Evolutionary conservation across 2,888 invertebrate genomes (phyloP), one percentile per base, ranked within the genome.

Genomic region (Podotricha telesiphe): DNA sequence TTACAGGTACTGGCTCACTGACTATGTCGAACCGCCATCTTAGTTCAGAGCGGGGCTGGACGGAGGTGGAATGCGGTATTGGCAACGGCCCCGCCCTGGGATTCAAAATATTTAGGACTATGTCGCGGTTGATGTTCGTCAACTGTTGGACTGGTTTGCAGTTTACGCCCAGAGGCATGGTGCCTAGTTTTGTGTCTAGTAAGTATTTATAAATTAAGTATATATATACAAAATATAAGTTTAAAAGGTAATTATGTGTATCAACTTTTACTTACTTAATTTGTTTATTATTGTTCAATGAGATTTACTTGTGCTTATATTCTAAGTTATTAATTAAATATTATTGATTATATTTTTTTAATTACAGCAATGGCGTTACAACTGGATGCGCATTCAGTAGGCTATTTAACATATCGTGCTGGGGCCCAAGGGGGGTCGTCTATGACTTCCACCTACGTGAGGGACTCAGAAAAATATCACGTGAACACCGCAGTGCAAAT

Each of bases 301-400:
- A n/a, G n/a, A n/a, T n/a, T n/a, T n/a, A n/a, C n/a, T n/a, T n/a
- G n/a, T n/a, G n/a, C n/a, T n/a, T n/a, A n/a, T n/a, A n/a, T n/a
- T n/a, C n/a, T n/a, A n/a, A n/a, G n/a, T n/a, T n/a, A n/a, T n/a
- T n/a, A n/a, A n/a, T n/a, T n/a, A n/a, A n/a, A n/a, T n/a, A n/a
- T n/a, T n/a, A n/a, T n/a, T 37, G 10, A 7, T 37, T 37, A 37
- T 37, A 37, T 7, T 40, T 28, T 8, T 42, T 50, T 58, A 50
- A 20, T 87, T 84, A 0, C 84, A 96, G 96, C 96, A 7, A 86
- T 98, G 79, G 98, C 96, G 1, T 95, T 96, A 81, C 98, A 98
- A 85, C 89, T 99, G 72, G 97, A 98, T 80, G 96, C 96, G 68
- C 96, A 97, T 81, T 96, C 98, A 0, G 95, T 98, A 66, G 98